Evolutionary conservation across 2,113 vertebrate genomes (phyloP), one percentile per base, ranked within the genome.

Genomic region (Sylvia atricapilla): DNA sequence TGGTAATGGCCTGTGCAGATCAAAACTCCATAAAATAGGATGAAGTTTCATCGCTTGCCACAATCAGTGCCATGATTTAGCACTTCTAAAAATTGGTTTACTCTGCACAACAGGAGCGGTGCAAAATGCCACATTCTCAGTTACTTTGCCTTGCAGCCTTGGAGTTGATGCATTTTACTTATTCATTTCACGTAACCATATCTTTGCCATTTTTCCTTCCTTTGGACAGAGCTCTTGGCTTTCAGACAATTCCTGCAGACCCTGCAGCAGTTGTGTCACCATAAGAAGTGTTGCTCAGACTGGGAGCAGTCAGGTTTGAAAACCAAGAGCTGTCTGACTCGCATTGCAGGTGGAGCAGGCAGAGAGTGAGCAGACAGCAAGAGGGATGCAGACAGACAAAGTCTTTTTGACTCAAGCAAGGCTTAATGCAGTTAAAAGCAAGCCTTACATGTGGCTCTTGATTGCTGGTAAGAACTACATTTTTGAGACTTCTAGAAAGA

Each of bases 241-340:
- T 88, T 87, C 90, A 92, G 93, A 92, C 96, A 95, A 92, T 96
- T 96, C 93, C 90, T 93, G 93, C 94, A 85, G 92, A 82, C 95
- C 95, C 94, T 90, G 90, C 91, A 94, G 94, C 94, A 94, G 93
- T 93, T 93, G 93, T 97, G 93, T 91, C 95, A 95, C 94, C 89
- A 50, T 92, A 50, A 93, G 93, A 93, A 74, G 93, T 96, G 94
- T 97, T 96, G 95, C 73, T 96, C 84, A 85, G 68, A 55, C 74
- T 83, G 93, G 89, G 96, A 95, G 87, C 77, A 95, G 95, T 94
- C 94, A 82, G 84, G 69, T 95, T 89, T 93, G 89, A 90, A 95
- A 95, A 95, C 66, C 2, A 87, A 46, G 95, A 92, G 58, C 70
- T 95, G 89, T 85, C 91, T 96, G 93, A 75, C 88, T 96, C 27